Conservation (phyloP, 2,888 invertebrate genomes). For the Sarcophaga caerulescens region DNA sequence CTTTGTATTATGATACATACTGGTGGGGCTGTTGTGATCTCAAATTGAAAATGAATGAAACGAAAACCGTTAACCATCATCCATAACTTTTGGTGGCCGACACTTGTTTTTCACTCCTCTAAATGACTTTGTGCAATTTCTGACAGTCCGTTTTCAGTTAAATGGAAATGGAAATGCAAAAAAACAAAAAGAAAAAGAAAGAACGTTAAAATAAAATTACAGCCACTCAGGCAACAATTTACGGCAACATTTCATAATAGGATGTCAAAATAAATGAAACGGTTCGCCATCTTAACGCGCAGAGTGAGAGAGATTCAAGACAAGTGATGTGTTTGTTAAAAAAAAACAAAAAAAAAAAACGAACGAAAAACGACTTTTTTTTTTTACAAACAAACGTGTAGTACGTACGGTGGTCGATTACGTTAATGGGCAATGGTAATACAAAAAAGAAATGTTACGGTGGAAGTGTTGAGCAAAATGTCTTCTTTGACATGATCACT, state of each 20-base stretch:
- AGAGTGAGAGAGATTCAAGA: constrained; percentile 29
- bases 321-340: constrained; percentile 37
- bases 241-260: constrained; percentile 41
- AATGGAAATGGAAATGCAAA: too few relatives aligned
- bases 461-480: constrained; percentile 68
- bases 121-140: constrained; percentile 18
- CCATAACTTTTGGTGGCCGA: constrained; percentile 59
- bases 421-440: not conserved
- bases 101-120: constrained; percentile 55
- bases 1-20: not conserved
- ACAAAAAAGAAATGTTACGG: constrained; percentile 39
- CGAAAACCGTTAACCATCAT: constrained; percentile 40
- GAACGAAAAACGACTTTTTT: constrained; percentile 38
- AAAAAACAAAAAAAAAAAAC: too few relatives aligned
- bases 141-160: constrained; percentile 53
- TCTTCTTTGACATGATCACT: constrained; percentile 67
- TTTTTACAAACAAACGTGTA: not conserved
- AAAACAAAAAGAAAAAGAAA: too few relatives aligned
- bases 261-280: constrained; percentile 45
- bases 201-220: not conserved
- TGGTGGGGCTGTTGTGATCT: too few relatives aligned
- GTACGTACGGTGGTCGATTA: too few relatives aligned
- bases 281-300: not conserved
- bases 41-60: constrained; percentile 9
- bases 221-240: constrained; percentile 18